Evolutionary conservation across 1,140 invertebrate species (phyloP).

Genomic region (Lepidostoma basale): DNA sequence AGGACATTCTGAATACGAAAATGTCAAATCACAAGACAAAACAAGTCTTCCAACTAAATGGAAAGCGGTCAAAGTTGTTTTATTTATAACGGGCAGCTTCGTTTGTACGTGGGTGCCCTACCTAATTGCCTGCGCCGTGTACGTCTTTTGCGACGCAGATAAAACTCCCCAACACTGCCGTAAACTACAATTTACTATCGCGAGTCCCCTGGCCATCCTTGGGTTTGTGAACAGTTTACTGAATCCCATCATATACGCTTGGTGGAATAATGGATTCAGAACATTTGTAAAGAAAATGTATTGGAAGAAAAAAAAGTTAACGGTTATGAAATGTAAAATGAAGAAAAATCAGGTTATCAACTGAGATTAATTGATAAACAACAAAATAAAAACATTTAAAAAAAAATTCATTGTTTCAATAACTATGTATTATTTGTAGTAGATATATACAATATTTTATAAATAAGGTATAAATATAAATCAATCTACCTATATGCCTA

Average conservation of each 20-base stretch:
- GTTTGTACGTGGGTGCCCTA: constrained; percentile 56
- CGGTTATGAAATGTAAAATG: not conserved
- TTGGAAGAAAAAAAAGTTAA: not conserved
- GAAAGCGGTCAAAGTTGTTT: constrained; percentile 62
- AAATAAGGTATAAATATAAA: too few relatives aligned
- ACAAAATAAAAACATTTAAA: too few relatives aligned
- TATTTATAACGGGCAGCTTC: constrained; percentile 62
- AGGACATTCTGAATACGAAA: too few relatives aligned
- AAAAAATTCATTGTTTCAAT: too few relatives aligned
- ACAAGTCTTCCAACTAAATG: constrained; percentile 56
- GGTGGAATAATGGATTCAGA: constrained; percentile 70
- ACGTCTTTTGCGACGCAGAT: not conserved
- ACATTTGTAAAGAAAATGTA: constrained; percentile 48
- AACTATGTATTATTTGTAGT: too few relatives aligned
- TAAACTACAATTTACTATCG: not conserved
- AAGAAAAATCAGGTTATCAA: too few relatives aligned
- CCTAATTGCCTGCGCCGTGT: not conserved
- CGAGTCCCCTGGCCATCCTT: constrained; percentile 42
- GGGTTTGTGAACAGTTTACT: constrained; percentile 70
- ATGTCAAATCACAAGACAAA: not conserved
- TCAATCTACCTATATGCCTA: too few relatives aligned
- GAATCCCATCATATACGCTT: constrained; percentile 75
- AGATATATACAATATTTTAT: too few relatives aligned
- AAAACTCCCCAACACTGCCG: not conserved
- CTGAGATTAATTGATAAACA: too few relatives aligned